These are phyloP conservation scores for Microtus richardsoni DNA, from an alignment of 2,113 vertebrate genomes.

Conservation along the genomic window DNA sequence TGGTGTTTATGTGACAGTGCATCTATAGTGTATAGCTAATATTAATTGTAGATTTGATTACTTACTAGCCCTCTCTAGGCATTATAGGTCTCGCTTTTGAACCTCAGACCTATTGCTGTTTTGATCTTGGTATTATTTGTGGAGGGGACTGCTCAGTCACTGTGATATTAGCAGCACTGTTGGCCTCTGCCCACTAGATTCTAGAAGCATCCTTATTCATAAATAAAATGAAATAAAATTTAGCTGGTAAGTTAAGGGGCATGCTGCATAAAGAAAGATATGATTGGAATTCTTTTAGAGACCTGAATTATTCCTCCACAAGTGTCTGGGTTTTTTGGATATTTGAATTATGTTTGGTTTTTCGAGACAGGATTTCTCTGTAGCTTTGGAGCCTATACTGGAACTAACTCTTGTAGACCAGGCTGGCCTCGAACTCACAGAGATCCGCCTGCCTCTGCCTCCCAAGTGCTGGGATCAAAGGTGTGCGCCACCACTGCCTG, in stretches of 20 bases:
- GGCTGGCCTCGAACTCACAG: too few relatives aligned
- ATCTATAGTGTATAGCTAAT: not conserved
- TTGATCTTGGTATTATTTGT: not conserved
- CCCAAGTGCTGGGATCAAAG: too few relatives aligned
- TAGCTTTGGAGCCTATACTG: too few relatives aligned
- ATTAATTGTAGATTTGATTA: not conserved
- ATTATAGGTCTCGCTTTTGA: not conserved
- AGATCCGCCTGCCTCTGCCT: too few relatives aligned
- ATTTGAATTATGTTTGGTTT: not conserved
- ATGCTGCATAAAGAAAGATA: not conserved
- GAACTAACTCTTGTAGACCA: too few relatives aligned
- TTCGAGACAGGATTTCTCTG: too few relatives aligned
- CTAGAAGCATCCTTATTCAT: not conserved
- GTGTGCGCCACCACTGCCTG: too few relatives aligned
- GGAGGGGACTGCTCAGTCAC: not conserved
- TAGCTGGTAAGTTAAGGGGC: slow-evolving; percentile 21
- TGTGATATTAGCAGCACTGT: not conserved
- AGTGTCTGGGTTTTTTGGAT: not conserved
- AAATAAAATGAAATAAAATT: slow-evolving; percentile 29
- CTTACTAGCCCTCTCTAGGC: not conserved
- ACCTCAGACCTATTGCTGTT: not conserved
- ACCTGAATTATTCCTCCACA: not conserved
- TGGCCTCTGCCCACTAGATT: not conserved
- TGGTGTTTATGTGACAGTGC: not conserved
- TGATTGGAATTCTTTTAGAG: slow-evolving; percentile 42